A percentile compares a stretch with the other conserved stretches of the same genome.
Evolutionary conservation across 2,888 invertebrate species (phyloP).

Genomic region (Iselma pallidipennis): DNA sequence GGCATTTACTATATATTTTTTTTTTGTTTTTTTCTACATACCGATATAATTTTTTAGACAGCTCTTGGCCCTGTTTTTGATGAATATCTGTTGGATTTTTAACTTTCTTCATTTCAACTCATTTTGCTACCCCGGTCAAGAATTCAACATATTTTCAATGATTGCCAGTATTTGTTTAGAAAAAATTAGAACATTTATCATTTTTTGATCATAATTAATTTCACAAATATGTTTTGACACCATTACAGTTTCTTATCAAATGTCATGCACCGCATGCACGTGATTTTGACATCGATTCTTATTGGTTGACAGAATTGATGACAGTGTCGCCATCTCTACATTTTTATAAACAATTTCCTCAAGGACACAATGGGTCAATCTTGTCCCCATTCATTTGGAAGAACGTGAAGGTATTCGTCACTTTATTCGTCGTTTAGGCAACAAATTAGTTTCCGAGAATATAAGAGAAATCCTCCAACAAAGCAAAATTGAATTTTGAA

Average conservation of each 20-base stretch:
- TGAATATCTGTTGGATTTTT: constrained; percentile 59
- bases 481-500: too few relatives aligned
- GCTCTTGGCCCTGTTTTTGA: constrained; percentile 60
- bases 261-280: too few relatives aligned
- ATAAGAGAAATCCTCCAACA: too few relatives aligned
- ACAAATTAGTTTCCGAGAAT: too few relatives aligned
- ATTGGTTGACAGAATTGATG: too few relatives aligned
- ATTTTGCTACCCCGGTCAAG: constrained; percentile 57
- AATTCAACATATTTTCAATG: constrained; percentile 51
- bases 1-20: too few relatives aligned
- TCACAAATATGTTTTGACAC: constrained; percentile 53
- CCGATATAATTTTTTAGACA: constrained; percentile 63
- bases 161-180: constrained; percentile 40
- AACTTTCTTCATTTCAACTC: constrained; percentile 62
- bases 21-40: constrained; percentile 44
- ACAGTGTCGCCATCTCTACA: not conserved
- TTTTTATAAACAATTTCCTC: too few relatives aligned
- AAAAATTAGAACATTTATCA: constrained; percentile 45
- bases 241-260: constrained; percentile 54
- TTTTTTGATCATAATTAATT: constrained; percentile 53
- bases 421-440: too few relatives aligned
- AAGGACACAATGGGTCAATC: too few relatives aligned
- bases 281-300: not conserved
- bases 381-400: too few relatives aligned
- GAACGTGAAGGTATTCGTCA: too few relatives aligned